Base-by-base conservation (phyloP, 2,113 vertebrate species). In the Equus przewalskii region DNA sequence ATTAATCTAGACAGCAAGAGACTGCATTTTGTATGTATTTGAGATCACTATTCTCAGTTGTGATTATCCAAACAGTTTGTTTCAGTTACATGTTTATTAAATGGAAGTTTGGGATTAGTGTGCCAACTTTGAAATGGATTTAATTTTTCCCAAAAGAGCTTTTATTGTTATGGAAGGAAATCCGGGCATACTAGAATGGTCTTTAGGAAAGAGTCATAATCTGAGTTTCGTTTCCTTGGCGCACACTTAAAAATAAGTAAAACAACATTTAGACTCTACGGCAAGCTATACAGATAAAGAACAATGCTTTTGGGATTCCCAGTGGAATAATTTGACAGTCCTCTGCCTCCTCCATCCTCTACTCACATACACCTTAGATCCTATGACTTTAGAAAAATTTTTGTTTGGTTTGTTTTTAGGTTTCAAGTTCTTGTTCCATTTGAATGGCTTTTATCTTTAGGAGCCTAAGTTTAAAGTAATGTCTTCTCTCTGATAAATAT, bases 61-160 rank as follows among this genome's bases (percentile, higher is more conserved):
- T 85, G 83, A 70, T 87, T 94, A 82, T 93, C 54, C 58, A 95
- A 72, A 76, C 41, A 89, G 65, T 92, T 91, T 95, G 54, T 56
- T 97, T 94, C 73, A 75, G n/a, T 85, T 89, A 54, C 24, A 9
- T 70, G 1, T 91, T 82, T 65, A 69, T 87, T 96, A 88, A 91
- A 46, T 88, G 76, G 33, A 94, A 73, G 41, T 65, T 54, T 94
- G 56, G 30, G 56, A 93, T 91, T 94, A 85, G 72, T 69, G 2
- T 89, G 85, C 72, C 72, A 89, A 73, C 33, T 94, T 96, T 97
- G 94, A 91, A 92, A 58, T 95, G 62, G 69, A 96, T 96, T 97
- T 96, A 51, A 24, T 93, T 95, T 97, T 97, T 94, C 67, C 79
- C 79, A 19, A 89, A 90, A 69, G 89, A 96, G 49, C 41, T 89